Evolutionary conservation across 2,113 vertebrate genomes (phyloP).

Genomic region (Semnornis frantzii): DNA sequence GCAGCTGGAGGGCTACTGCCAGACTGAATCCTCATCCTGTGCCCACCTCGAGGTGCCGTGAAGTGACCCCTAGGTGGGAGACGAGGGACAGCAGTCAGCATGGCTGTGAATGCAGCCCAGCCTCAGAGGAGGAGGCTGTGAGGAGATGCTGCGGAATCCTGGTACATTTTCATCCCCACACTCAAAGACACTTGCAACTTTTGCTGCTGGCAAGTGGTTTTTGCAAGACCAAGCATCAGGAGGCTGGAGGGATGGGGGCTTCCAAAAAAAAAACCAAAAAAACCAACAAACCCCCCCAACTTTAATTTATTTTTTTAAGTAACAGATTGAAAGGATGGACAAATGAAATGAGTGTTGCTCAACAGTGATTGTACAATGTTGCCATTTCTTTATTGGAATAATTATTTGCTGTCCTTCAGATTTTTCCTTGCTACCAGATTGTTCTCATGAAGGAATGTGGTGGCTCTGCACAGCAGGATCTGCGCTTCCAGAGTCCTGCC

Average conservation of each 20-base stretch:
- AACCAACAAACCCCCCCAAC: too few relatives aligned
- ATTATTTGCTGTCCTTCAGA: conserved; percentile 49
- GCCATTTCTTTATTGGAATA: conserved; percentile 55
- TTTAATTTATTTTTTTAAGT: conserved; percentile 74
- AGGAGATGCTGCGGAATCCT: background rate
- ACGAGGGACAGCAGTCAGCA: background rate
- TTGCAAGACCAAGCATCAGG: conserved; percentile 38
- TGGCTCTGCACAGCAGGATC: conserved; percentile 73
- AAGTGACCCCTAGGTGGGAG: background rate
- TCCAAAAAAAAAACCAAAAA: background rate
- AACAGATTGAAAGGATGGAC: conserved; percentile 19
- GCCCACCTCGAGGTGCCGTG: conserved; percentile 18
- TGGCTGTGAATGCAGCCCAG: background rate
- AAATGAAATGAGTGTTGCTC: conserved; percentile 36
- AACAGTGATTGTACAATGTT: conserved; percentile 9
- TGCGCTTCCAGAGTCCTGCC: conserved; percentile 42
- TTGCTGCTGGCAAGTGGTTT: conserved; percentile 18
- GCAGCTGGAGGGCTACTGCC: conserved; percentile 85
- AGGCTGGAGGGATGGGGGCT: background rate
- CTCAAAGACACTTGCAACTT: background rate
- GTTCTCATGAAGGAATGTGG: conserved; percentile 60
- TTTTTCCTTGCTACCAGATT: conserved; percentile 44
- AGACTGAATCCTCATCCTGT: conserved; percentile 67
- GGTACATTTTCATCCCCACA: background rate
- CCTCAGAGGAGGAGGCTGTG: background rate